Evolutionary conservation across 30 jellyfish, hydroid and myxozoan species (phyloP), one percentile per base, ranked within the genome.

Genomic region (Hydractinia symbiolongicarpus): DNA sequence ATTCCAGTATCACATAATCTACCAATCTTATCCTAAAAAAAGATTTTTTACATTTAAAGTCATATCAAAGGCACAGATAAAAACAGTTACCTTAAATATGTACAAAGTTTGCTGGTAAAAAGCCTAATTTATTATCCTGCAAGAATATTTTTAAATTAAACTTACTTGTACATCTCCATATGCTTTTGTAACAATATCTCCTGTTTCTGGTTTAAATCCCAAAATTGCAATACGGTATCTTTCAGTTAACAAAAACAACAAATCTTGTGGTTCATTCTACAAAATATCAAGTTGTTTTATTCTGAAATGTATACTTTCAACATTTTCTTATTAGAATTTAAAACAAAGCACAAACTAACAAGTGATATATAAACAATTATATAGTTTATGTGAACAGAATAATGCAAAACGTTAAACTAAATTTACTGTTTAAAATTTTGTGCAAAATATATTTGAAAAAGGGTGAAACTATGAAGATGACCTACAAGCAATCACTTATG

Each of bases 91-190:
- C 0, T 58, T 58, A 16, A 58, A 58, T 3, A 58, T 11, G 17
- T 16, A 11, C 15, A 58, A 58, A 0, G 17, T 16, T 0, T 58
- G 15, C 17, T 13, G 19, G 3, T 58, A 58, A 58, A 58, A 58
- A 58, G 15, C 69, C 15, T 58, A 58, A 58, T 58, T 11, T 30
- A 30, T 30, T 30, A 30, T 30, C 44, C 44, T 2, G 44, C 44
- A 30, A 30, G 19, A 58, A 13, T 0, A 58, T 1, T 58, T 11
- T 16, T 0, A 58, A 1, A 58, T 13, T 58, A 11, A 11, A 58
- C 19, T 44, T 86, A 91, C 98, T 91, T 91, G 89, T 7, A 91
- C 98, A 78, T 91, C 98, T 52, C 98, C 98, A 87, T 82, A 91
- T 44, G 98, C 98, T 79, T 72, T 86, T 72, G 98, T 86, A 16